Evolutionary conservation across 2,797 vertebrate genomes (phyloP), one percentile per base, ranked within the genome.

Genomic region (Antrozous pallidus): DNA sequence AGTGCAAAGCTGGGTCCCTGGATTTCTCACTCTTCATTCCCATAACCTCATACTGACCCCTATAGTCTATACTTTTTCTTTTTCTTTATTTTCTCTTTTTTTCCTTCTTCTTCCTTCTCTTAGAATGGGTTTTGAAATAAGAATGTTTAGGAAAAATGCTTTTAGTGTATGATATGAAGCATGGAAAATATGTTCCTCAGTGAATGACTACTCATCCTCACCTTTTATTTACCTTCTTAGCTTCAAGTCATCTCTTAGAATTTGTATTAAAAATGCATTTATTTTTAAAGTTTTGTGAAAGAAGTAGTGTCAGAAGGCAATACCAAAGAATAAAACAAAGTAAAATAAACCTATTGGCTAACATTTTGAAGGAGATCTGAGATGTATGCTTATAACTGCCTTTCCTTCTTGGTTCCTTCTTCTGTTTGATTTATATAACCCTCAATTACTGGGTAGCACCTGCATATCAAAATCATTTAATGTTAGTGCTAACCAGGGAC

Each of bases 161-260:
- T 93, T 93, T 22, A 38, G 40, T 38, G 8, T 65, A 45, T 71
- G 26, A 26, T 38, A 16, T 38, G 49, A 95, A 88, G 45, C 10
- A 75, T 6, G 14, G 38, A 65, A n/a, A 87, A 26, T 33, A 83
- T 3, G 5, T 75, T 93, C 67, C 69, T 74, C 56, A 78, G 3
- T 83, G 18, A 86, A 7, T 83, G 10, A 91, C 38, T 80, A 8
- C 33, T 71, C 40, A 77, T 69, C 18, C 26, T 81, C 20, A 74
- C 20, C 13, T 93, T 93, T 75, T 88, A 93, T 95, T 90, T 86
- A 88, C 8, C 31, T 74, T 77, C 45, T 93, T 86, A 75, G 38
- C 42, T 89, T 71, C 12, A 93, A 89, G 54, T 2, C 49, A 87
- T 75, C 28, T n/a, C 83, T 91, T 89, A 89, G 20, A 85, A 38